Evolutionary conservation across 2,113 vertebrate genomes (phyloP), one percentile per base, ranked within the genome.

Genomic region (Phrynocephalus versicolor): DNA sequence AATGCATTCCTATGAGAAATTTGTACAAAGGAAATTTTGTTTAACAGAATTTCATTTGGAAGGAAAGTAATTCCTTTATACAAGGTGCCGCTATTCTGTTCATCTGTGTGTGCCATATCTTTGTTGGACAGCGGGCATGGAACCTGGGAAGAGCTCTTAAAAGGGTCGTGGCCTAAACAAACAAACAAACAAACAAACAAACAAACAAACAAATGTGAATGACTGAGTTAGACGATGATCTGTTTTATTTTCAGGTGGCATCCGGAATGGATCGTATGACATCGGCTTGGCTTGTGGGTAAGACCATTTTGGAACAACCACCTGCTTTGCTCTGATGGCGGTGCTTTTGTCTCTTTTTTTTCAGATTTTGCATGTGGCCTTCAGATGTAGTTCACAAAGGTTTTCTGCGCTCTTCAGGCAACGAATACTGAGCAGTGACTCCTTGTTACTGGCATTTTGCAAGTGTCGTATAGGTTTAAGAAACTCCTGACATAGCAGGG

Each of bases 211-310:
- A n/a, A n/a, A n/a, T n/a, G n/a, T n/a, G 6, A 76, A 27, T 55
- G 9, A 16, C 0, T 67, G 78, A 1, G 35, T 92, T 70, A 90
- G 85, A 87, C 79, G 62, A 51, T 91, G 75, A 3, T 92, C 79
- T 55, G 84, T 94, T 91, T 93, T 60, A 90, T 95, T 96, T 70
- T 16, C 96, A 99, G 98, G 98, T 96, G 97, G 98, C 92, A 99
- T 99, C 95, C 96, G 96, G 92, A 98, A 96, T 91, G 97, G 97
- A 62, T 96, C 95, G 0, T 98, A 97, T 86, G 97, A 99, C 93
- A 95, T 99, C 87, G 98, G 98, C 88, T 95, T 99, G 91, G 98
- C 98, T 30, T 99, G 98, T 91, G 98, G 98, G 98, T 99, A 94
- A 96, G 97, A 87, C 86, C 16, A 21, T 37, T 70, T 85, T 62